phyloP scores from a whole-genome alignment of 2,888 invertebrate genomes.

The Blastobasis lacticolella region DNA sequence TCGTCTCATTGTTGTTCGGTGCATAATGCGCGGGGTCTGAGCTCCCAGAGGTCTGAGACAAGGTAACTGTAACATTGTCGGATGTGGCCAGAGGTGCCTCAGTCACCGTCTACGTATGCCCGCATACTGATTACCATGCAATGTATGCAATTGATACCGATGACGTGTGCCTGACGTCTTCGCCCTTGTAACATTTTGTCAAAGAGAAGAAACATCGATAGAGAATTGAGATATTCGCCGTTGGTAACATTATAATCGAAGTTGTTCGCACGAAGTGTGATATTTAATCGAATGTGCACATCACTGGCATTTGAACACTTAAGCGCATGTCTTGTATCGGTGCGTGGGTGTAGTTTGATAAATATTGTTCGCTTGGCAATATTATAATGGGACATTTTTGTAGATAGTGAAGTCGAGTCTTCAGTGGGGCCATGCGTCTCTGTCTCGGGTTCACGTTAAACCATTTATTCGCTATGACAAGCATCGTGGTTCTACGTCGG shows the following conservation, averaged over 20 bases:
- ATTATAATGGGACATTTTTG: conserved; percentile 38
- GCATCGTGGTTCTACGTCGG: conserved; percentile 43
- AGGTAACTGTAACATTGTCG: conserved; percentile 54
- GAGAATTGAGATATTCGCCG: background rate
- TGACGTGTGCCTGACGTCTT: conserved; percentile 42
- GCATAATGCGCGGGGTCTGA: conserved; percentile 31
- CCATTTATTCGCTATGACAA: conserved; percentile 55
- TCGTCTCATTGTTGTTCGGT: conserved; percentile 47
- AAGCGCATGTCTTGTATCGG: conserved; percentile 12
- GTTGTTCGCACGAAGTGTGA: conserved; percentile 20
- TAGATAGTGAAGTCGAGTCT: conserved; percentile 33
- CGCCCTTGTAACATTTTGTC: conserved; percentile 38
- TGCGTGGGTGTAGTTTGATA: conserved; percentile 27
- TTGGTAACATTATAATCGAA: conserved; percentile 15
- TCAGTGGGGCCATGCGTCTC: conserved; percentile 39
- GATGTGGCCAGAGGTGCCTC: conserved; percentile 12
- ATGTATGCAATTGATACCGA: conserved; percentile 43
- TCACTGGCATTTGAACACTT: conserved; percentile 26
- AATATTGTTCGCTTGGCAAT: conserved; percentile 30
- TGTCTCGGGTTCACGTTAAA: conserved; percentile 47
- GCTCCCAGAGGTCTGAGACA: conserved; percentile 48
- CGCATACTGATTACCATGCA: conserved; percentile 27
- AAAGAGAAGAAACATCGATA: conserved; percentile 18
- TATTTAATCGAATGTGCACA: conserved; percentile 14
- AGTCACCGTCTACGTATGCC: conserved; percentile 22